phyloP scores from a whole-genome alignment of 2,888 invertebrate genomes.

The Zeuzera pyrina region DNA sequence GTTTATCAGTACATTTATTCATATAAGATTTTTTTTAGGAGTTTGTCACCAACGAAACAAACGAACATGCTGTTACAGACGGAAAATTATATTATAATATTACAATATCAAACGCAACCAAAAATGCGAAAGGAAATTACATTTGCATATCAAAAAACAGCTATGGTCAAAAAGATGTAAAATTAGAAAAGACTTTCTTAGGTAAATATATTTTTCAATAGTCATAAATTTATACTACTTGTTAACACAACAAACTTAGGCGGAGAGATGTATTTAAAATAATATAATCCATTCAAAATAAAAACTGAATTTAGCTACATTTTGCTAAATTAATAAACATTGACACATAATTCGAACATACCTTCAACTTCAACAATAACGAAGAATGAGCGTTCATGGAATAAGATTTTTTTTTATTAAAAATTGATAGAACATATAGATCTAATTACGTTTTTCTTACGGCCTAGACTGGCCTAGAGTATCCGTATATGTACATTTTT shows the following conservation, averaged over 20 bases:
- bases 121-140: conserved; percentile 35
- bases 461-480: background rate
- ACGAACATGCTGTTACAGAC: conserved; percentile 23
- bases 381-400: too few species aligned
- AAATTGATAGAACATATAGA: too few species aligned
- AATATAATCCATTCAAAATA: too few species aligned
- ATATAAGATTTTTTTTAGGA: conserved; percentile 13
- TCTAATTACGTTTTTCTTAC: too few species aligned
- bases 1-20: background rate
- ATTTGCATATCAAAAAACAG: conserved; percentile 31
- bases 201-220: conserved; percentile 29
- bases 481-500: background rate
- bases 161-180: conserved; percentile 12
- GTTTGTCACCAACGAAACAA: conserved; percentile 18
- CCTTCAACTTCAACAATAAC: too few species aligned
- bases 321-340: too few species aligned
- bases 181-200: conserved; percentile 22
- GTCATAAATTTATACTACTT: too few species aligned
- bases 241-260: too few species aligned
- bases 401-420: too few species aligned
- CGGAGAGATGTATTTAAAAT: too few species aligned
- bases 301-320: too few species aligned
- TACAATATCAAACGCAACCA: conserved; percentile 35
- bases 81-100: conserved; percentile 33
- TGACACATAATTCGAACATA: too few species aligned